Base-by-base conservation (phyloP, 1,140 invertebrate species). In the Cephus cinctus region DNA sequence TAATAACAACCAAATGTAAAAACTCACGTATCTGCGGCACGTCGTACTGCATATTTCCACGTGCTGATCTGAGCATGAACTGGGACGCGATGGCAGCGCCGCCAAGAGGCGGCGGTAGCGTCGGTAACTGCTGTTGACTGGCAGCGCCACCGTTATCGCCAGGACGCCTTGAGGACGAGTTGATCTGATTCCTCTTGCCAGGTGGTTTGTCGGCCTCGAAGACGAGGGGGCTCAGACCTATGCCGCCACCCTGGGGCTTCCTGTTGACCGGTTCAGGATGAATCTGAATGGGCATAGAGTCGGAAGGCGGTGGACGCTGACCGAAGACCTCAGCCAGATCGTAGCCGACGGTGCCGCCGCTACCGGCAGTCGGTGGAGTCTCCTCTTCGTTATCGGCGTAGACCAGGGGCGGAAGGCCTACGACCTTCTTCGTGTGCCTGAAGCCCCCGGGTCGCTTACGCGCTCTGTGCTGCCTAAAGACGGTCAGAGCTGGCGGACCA, bases 11-110 rank as follows among this genome's bases (percentile, higher is more conserved):
- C 19, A 41, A n/a, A 8, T 25, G 34, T 15, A 32, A 16, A 19
- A 11, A 81, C 83, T 85, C 64, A 86, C 84, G 83, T 52, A 86
- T 85, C 70, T 85, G 84, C 52, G 84, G 84, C 45, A 86, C 82
- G 67, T 86, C 84, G 65, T 85, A 86, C 56, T 83, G 81, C 55
- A 83, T 67, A 65, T 81, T 82, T 40, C 81, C 81, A 57, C 83
- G 77, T 43, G 81, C 76, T 15, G 81, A 80, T 52, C 84, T 80
- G 49, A 85, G 65, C 81, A 86, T 83, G 45, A 86, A 67, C 58
- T 85, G 82, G 51, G 75, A 80, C 23, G 79, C 79, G 43, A 81
- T 67, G 43, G 69, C 76, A 52, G 61, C 43, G 43, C 56, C 52
- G 43, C 67, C 54, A 25, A 62, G 34, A n/a, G 35, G 18, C 35